phyloP scores from a whole-genome alignment of 1,140 invertebrate genomes.

The Bombus balteatus region DNA sequence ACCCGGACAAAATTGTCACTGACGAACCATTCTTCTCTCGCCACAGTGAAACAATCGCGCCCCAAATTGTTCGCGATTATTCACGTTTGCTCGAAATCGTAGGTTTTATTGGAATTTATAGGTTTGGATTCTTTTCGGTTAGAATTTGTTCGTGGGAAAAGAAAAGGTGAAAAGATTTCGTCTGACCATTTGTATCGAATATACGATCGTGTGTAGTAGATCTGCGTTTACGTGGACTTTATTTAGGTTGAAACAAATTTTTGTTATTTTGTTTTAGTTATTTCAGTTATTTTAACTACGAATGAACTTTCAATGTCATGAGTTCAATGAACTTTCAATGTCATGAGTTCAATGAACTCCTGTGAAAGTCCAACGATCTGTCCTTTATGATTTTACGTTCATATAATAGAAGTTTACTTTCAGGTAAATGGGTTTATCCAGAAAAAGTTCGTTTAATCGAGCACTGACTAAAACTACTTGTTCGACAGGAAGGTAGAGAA shows the following conservation, averaged over 20 bases:
- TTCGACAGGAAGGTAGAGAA: background rate
- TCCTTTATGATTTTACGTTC: background rate
- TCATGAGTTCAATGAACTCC: too few species aligned
- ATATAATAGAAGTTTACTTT: background rate
- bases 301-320: too few species aligned
- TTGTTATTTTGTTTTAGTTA: too few species aligned
- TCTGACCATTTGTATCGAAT: background rate
- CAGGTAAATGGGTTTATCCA: too few species aligned
- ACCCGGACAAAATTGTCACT: slow-evolving; percentile 9
- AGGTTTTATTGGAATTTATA: background rate
- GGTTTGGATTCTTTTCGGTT: background rate
- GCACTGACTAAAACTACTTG: background rate
- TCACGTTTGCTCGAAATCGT: background rate
- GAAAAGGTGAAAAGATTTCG: too few species aligned
- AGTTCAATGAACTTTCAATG: too few species aligned
- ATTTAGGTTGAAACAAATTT: too few species aligned
- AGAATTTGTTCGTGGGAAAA: background rate
- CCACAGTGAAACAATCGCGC: background rate
- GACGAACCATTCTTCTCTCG: background rate
- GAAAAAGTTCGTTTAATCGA: background rate
- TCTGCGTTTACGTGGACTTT: too few species aligned
- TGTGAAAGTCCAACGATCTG: too few species aligned
- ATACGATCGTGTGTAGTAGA: too few species aligned
- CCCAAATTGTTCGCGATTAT: background rate
- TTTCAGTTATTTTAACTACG: too few species aligned